Evolutionary conservation across 2,888 invertebrate genomes (phyloP).

Genomic region (Disparrhopalites patrizii): DNA sequence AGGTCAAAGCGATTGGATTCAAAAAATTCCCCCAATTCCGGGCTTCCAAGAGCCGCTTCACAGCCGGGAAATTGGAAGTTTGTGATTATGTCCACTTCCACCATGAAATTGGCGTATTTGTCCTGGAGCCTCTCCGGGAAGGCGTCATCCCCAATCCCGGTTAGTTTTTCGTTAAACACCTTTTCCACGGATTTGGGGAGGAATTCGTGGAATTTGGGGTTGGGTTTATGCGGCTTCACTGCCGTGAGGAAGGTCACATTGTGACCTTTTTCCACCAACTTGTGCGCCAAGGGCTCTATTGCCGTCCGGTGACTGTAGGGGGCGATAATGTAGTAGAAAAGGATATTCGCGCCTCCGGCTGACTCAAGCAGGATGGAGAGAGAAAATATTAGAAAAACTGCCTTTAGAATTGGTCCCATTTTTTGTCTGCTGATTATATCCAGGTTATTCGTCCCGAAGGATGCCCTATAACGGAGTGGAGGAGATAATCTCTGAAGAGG

Average conservation of each 20-base stretch:
- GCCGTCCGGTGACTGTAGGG: neutral
- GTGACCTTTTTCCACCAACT: conserved; percentile 3
- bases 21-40: neutral
- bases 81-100: neutral
- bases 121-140: neutral
- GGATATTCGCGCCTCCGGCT: too few relatives aligned
- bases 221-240: neutral
- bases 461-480: too few relatives aligned
- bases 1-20: neutral
- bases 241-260: neutral
- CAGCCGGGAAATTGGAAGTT: neutral
- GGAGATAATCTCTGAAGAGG: too few relatives aligned
- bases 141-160: neutral
- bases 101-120: neutral
- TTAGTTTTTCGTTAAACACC: neutral
- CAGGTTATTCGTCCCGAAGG: too few relatives aligned
- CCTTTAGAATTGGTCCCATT: too few relatives aligned
- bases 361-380: too few relatives aligned
- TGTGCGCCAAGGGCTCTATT: neutral
- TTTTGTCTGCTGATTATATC: too few relatives aligned
- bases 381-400: too few relatives aligned
- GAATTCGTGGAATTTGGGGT: conserved; percentile 13
- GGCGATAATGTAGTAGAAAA: neutral
- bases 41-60: neutral
- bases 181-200: neutral